A percentile compares a stretch with the other conserved stretches of the same genome.
Conservation (phyloP, 2,113 vertebrate genomes). For the Sphaerodactylus townsendi region DNA sequence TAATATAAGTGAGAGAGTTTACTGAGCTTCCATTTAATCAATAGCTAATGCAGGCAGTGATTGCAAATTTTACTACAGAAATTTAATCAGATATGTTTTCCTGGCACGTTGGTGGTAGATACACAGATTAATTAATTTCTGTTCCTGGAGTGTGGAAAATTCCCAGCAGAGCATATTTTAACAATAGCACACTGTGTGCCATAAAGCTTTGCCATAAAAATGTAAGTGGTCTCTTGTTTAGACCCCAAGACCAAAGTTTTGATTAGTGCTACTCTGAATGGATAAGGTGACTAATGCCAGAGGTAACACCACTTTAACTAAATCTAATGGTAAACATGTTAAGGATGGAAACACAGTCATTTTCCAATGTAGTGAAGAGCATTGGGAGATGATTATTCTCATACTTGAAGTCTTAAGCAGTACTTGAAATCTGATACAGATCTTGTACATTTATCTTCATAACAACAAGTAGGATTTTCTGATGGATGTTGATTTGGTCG, state of each 20-base stretch:
- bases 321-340: not conserved
- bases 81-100: constrained; percentile 74
- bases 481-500: accelerated
- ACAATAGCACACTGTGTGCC: constrained; percentile 34
- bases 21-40: constrained; percentile 68
- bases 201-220: constrained; percentile 31
- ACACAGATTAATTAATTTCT: constrained; percentile 79
- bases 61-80: constrained; percentile 55
- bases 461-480: not conserved
- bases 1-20: constrained; percentile 56
- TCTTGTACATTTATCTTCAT: not conserved
- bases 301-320: constrained; percentile 7
- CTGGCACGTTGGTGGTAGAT: constrained; percentile 50
- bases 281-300: not conserved
- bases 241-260: not conserved
- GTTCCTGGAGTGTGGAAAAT: constrained; percentile 67
- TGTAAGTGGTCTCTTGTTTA: constrained; percentile 31
- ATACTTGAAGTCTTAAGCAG: not conserved
- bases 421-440: not conserved
- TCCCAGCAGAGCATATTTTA: constrained; percentile 62
- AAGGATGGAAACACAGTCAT: not conserved
- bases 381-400: not conserved
- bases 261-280: constrained; percentile 22
- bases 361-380: not conserved
- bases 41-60: constrained; percentile 53